A percentile compares a stretch with the other conserved stretches of the same genome.
Evolutionary conservation across 2,888 invertebrate species (phyloP).

Genomic region (Schizotus pectinicornis): DNA sequence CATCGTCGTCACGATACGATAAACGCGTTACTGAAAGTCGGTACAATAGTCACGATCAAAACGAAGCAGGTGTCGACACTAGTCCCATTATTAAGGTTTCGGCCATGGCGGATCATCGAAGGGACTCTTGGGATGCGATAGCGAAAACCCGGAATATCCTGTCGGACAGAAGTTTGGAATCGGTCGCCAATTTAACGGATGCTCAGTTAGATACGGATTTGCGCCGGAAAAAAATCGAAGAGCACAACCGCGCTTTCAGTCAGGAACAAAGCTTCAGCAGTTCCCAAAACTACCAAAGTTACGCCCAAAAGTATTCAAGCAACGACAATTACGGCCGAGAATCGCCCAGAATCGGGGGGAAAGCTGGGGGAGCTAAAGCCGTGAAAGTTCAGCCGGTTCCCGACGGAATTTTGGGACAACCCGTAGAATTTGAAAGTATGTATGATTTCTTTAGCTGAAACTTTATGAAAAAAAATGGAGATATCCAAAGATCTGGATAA

Average conservation of each 20-base stretch:
- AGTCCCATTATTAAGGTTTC: slow-evolving; percentile 68
- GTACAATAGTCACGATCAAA: slow-evolving; percentile 36
- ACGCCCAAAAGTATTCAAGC: slow-evolving; percentile 49
- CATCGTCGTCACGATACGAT: slow-evolving; percentile 46
- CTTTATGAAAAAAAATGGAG: too few relatives aligned
- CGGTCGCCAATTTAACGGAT: slow-evolving; percentile 72
- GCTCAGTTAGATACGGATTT: slow-evolving; percentile 61
- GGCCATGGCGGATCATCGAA: slow-evolving; percentile 65
- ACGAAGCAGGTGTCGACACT: slow-evolving; percentile 59
- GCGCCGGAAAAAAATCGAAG: slow-evolving; percentile 48
- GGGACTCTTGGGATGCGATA: slow-evolving; percentile 84
- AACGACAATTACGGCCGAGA: slow-evolving; percentile 38
- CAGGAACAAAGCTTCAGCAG: slow-evolving; percentile 44
- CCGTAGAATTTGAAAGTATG: slow-evolving; percentile 96
- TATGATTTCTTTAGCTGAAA: slow-evolving; percentile 21
- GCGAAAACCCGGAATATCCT: slow-evolving; percentile 80
- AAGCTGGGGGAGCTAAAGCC: slow-evolving; percentile 82
- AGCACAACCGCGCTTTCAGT: slow-evolving; percentile 39
- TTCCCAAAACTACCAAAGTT: slow-evolving; percentile 43
- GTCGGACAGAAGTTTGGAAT: slow-evolving; percentile 73
- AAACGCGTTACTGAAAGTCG: slow-evolving; percentile 47
- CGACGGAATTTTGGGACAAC: slow-evolving; percentile 86
- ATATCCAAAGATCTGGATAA: not conserved
- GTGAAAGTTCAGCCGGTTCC: slow-evolving; percentile 87
- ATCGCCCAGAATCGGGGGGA: slow-evolving; percentile 40